phyloP scores from a whole-genome alignment of 2,113 vertebrate species.

The Aleadryas rufinucha region DNA sequence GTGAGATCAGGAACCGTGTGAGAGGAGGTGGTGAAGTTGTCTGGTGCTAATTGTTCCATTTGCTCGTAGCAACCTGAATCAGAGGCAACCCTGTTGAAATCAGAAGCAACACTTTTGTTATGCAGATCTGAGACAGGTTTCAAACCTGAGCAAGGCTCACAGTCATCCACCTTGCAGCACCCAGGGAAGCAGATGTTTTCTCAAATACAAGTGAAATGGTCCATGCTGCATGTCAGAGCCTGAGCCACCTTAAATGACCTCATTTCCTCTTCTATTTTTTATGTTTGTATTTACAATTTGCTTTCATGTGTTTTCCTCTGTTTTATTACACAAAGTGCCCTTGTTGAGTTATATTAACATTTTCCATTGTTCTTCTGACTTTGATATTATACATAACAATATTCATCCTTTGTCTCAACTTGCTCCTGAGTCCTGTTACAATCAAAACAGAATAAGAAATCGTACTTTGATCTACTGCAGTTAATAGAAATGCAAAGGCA shows the following conservation, averaged over 20 bases:
- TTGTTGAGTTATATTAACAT: constrained; percentile 1
- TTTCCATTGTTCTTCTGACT: neutral
- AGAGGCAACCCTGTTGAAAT: constrained; percentile 1
- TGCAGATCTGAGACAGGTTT: neutral
- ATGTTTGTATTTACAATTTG: neutral
- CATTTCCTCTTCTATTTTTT: neutral
- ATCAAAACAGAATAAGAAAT: neutral
- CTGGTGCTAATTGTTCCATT: constrained; percentile 44
- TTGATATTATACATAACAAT: neutral
- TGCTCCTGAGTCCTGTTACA: neutral
- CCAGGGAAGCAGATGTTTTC: neutral
- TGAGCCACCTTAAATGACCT: neutral
- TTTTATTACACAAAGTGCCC: neutral
- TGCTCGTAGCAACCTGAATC: neutral
- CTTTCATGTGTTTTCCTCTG: neutral
- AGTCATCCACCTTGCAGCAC: neutral
- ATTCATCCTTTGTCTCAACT: neutral
- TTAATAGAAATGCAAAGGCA: neutral
- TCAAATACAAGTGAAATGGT: neutral
- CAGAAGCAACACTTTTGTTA: neutral
- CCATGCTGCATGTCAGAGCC: neutral
- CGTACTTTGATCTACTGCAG: neutral
- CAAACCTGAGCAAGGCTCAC: neutral
- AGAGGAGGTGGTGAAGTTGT: constrained; percentile 26
- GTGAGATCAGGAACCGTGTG: neutral